phyloP scores from a whole-genome alignment of 2,888 invertebrate species.

The Rosalia funebris region DNA sequence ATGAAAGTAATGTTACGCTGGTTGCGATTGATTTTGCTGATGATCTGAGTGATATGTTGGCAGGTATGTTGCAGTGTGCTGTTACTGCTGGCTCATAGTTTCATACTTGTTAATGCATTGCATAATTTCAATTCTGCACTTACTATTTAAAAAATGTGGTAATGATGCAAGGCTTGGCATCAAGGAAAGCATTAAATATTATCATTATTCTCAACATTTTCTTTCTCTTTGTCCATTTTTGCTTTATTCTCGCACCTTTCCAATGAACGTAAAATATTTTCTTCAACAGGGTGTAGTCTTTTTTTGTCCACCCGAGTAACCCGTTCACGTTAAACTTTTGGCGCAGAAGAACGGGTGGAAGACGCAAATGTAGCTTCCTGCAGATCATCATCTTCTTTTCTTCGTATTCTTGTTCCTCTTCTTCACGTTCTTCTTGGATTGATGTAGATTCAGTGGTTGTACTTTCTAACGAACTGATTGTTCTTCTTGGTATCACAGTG shows the following conservation, averaged over 20 bases:
- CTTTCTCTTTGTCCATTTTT: background rate
- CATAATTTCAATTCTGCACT: background rate
- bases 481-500: too few species aligned
- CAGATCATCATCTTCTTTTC: too few species aligned
- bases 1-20: background rate
- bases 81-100: background rate
- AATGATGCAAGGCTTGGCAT: background rate
- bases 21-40: background rate
- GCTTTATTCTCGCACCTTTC: background rate
- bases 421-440: too few species aligned
- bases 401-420: too few species aligned
- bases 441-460: too few species aligned
- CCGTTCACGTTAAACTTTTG: background rate
- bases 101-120: background rate
- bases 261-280: background rate
- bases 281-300: background rate
- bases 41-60: background rate
- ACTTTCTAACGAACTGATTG: too few species aligned
- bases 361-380: too few species aligned
- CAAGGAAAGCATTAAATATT: background rate
- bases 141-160: background rate
- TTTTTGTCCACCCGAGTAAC: background rate
- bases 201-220: background rate
- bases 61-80: background rate
- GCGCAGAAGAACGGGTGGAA: background rate